Evolutionary conservation across 2,888 invertebrate genomes (phyloP).

Genomic region (Drosophila formosana): DNA sequence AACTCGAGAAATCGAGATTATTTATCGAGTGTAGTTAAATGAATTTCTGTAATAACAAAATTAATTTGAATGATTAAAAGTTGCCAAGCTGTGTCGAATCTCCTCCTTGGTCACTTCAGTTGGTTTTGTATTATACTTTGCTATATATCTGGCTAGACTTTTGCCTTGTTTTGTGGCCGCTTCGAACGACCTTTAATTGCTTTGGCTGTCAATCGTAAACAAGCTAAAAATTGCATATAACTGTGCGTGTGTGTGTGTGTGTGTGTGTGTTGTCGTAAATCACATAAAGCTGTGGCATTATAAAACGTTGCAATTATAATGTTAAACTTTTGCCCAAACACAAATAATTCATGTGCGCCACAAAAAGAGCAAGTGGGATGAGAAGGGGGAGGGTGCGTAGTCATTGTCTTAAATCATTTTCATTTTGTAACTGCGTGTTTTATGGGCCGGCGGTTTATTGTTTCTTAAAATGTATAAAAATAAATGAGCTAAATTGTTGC

Average conservation of each 20-base stretch:
- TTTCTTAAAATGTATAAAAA: constrained; percentile 80
- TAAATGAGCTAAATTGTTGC: constrained; percentile 78
- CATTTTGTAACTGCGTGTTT: constrained; percentile 77
- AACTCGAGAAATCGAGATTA: no score
- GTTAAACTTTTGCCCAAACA: constrained; percentile 61
- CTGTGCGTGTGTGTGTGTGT: not conserved
- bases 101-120: not conserved
- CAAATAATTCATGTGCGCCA: constrained; percentile 48
- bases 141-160: constrained; percentile 4
- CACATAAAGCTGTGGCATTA: constrained; percentile 53
- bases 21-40: no score
- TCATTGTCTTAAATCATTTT: constrained; percentile 75
- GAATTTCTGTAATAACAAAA: no score
- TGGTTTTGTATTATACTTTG: not conserved
- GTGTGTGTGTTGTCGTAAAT: constrained; percentile 42
- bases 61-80: no score
- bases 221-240: constrained; percentile 9
- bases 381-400: constrained; percentile 13
- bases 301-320: constrained; percentile 78
- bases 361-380: not conserved
- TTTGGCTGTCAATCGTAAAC: constrained; percentile 26
- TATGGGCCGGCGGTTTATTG: constrained; percentile 78
- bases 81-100: no score
- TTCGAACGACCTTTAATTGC: constrained; percentile 8
- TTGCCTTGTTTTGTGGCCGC: not conserved